These are phyloP conservation scores for Lepus townsendii DNA, from an alignment of 2,797 vertebrate species.

Conservation along the genomic window DNA sequence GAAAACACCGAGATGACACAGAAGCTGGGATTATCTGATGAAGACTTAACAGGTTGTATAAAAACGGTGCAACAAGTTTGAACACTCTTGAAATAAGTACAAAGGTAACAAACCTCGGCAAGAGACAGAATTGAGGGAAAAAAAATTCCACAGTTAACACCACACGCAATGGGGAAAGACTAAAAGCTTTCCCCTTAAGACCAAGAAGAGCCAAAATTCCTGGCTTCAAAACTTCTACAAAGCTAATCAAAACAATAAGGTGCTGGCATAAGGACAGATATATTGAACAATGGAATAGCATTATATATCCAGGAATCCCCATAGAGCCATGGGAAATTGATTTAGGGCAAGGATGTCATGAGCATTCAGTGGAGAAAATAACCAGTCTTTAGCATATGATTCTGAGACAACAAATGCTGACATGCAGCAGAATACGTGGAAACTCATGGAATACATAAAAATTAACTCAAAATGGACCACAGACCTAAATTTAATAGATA, in stretches of 20 bases:
- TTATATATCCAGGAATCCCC: background rate
- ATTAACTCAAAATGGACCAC: background rate
- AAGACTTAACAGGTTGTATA: background rate
- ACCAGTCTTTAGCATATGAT: background rate
- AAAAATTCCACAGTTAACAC: no score
- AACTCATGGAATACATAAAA: background rate
- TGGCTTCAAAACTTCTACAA: background rate
- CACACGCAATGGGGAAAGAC: background rate
- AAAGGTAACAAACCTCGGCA: background rate
- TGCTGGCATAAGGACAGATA: background rate
- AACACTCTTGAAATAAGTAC: background rate
- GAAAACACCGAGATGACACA: background rate
- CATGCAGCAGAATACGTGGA: background rate
- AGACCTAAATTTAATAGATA: conserved; percentile 22
- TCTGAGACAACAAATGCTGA: background rate
- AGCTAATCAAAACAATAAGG: conserved; percentile 21
- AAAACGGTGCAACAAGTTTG: background rate
- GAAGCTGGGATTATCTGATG: background rate
- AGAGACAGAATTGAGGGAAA: background rate
- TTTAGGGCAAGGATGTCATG: background rate
- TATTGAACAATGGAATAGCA: background rate
- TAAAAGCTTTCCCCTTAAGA: background rate
- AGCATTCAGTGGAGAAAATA: background rate
- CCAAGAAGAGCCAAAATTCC: background rate
- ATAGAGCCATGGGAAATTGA: background rate